Evolutionary conservation across 1,140 invertebrate genomes (phyloP).

Genomic region (Paraescarpia echinospica): DNA sequence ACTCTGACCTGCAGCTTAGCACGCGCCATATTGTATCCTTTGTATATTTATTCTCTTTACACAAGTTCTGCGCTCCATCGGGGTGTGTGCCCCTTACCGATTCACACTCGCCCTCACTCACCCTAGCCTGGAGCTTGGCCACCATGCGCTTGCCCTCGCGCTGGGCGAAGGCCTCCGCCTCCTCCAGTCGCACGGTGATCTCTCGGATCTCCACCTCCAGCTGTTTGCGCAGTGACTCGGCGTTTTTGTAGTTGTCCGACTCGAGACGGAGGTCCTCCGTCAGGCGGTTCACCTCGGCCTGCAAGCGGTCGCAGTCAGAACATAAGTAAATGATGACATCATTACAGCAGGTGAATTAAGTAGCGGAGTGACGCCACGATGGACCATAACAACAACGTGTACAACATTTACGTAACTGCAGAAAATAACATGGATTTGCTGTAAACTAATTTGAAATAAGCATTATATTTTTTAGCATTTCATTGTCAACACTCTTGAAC

Average conservation of each 20-base stretch:
- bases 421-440: too few species aligned
- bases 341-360: neutral
- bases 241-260: constrained; percentile 60
- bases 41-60: too few species aligned
- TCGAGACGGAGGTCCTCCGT: constrained; percentile 56
- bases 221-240: constrained; percentile 56
- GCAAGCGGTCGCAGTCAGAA: constrained; percentile 31
- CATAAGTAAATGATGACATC: neutral
- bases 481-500: too few species aligned
- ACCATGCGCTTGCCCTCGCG: constrained; percentile 58
- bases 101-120: constrained; percentile 43
- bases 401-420: too few species aligned
- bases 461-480: too few species aligned
- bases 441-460: too few species aligned
- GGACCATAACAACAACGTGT: too few species aligned
- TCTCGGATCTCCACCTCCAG: constrained; percentile 59
- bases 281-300: constrained; percentile 49
- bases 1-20: too few species aligned
- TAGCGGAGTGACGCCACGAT: too few species aligned
- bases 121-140: constrained; percentile 56
- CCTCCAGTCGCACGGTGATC: constrained; percentile 57
- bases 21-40: too few species aligned
- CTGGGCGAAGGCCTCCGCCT: constrained; percentile 57
- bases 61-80: too few species aligned
- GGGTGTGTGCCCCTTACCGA: too few species aligned